Evolutionary conservation across 2,888 invertebrate genomes (phyloP), one percentile per base, ranked within the genome.

Genomic region (Clivina fossor): DNA sequence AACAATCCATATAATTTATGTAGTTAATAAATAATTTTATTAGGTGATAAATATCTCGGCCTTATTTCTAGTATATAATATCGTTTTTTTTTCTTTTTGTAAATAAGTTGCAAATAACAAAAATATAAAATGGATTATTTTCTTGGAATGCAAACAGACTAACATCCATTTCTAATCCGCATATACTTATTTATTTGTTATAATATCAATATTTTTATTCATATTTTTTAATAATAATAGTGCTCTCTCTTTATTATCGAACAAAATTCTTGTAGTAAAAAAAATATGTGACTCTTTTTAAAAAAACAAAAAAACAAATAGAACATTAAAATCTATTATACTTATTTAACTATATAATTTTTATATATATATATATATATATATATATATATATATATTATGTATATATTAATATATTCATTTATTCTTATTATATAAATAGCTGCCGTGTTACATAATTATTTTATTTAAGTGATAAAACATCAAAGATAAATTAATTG

Each of bases 241-340:
- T 40, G 40, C 40, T 19, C 16, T 19, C 22, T n/a, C n/a, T n/a
- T n/a, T n/a, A n/a, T n/a, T 19, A 22, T 40, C 8, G 22, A 40
- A 40, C 20, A 40, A 40, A 30, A 40, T 20, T 11, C 7, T 19
- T 19, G 40, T n/a, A n/a, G 53, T 53, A 53, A 35, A 53, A 53
- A 53, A 53, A 44, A 53, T 53, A 43, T 53, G 53, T 53, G 53
- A 53, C 53, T 53, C 53, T 53, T 53, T 44, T n/a, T 40, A 40
- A 16, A 40, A 40, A 40, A 40, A n/a, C 8, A n/a, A 20, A 44
- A 53, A 44, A 53, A 53, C 44, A 53, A 32, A 51, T 41, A 51
- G 43, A 53, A 53, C 9, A 40, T 3, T 16, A 9, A 16, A 40
- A 5, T 7, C 19, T 38, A 11, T 38, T 18, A 3, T 9, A 9